Evolutionary conservation across 2,113 vertebrate genomes (phyloP).

Genomic region (Bufo bufo): DNA sequence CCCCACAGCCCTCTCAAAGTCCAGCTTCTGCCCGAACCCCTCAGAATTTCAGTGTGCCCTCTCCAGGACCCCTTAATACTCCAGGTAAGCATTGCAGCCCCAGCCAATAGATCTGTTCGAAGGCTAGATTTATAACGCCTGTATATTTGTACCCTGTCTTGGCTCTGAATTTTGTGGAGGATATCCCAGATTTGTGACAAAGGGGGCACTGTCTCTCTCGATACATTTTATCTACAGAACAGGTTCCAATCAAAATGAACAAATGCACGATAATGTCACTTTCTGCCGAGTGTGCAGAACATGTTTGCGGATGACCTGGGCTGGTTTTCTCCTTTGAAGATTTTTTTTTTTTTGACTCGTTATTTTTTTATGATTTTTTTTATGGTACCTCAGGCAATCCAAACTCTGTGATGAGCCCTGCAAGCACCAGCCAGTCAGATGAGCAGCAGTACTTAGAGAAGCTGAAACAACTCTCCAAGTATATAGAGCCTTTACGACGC

Average conservation of each 20-base stretch:
- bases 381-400: slow-evolving; percentile 83
- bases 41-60: slow-evolving; percentile 92
- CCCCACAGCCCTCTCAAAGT: slow-evolving; percentile 93
- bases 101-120: neutral
- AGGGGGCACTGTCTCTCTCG: neutral
- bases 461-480: slow-evolving; percentile 94
- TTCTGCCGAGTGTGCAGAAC: too few species aligned
- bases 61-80: slow-evolving; percentile 93
- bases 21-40: slow-evolving; percentile 89
- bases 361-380: neutral
- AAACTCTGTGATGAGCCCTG: slow-evolving; percentile 91
- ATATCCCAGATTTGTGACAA: neutral
- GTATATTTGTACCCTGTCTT: too few species aligned
- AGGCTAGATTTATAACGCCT: too few species aligned
- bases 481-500: slow-evolving; percentile 92
- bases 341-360: neutral
- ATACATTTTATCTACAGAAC: neutral
- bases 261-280: too few species aligned
- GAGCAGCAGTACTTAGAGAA: slow-evolving; percentile 99
- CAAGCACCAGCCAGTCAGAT: slow-evolving; percentile 86
- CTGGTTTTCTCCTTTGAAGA: neutral
- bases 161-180: too few species aligned
- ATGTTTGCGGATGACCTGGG: too few species aligned
- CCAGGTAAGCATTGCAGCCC: slow-evolving; percentile 80
- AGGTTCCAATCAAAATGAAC: too few species aligned